phyloP scores from a whole-genome alignment of 2,888 invertebrate genomes.

The Fissipunctia ypsillon region DNA sequence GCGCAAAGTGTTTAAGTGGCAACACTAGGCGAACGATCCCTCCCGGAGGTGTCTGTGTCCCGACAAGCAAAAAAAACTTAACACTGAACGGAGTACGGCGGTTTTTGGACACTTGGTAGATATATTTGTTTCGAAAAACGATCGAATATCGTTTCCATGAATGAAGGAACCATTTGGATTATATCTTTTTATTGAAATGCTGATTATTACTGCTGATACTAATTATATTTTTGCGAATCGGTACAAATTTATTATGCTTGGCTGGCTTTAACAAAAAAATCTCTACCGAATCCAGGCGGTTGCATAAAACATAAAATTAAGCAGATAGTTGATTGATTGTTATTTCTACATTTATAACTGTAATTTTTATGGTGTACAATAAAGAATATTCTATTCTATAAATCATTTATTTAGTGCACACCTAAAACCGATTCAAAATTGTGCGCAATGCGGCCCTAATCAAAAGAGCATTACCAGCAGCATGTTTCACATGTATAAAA shows the following conservation, averaged over 20 bases:
- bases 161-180: conserved; percentile 11
- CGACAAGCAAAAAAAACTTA: conserved; percentile 32
- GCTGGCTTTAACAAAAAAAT: conserved; percentile 7
- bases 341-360: too few relatives aligned
- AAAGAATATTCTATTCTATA: too few relatives aligned
- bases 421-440: conserved; percentile 37
- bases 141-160: conserved; percentile 19
- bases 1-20: conserved; percentile 75
- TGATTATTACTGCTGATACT: neutral
- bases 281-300: neutral
- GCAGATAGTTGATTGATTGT: conserved; percentile 26
- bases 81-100: neutral
- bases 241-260: neutral
- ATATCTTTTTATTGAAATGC: conserved; percentile 11
- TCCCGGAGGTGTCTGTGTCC: conserved; percentile 27
- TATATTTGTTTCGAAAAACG: neutral
- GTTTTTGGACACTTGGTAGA: conserved; percentile 14
- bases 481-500: conserved; percentile 46
- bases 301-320: conserved; percentile 29
- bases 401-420: conserved; percentile 53
- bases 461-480: conserved; percentile 50
- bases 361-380: too few relatives aligned
- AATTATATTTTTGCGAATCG: neutral
- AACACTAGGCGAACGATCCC: conserved; percentile 63
- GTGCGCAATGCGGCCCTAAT: conserved; percentile 59